Conservation (phyloP, 2,888 invertebrate species). For the Leptinotarsa rubiginosa region DNA sequence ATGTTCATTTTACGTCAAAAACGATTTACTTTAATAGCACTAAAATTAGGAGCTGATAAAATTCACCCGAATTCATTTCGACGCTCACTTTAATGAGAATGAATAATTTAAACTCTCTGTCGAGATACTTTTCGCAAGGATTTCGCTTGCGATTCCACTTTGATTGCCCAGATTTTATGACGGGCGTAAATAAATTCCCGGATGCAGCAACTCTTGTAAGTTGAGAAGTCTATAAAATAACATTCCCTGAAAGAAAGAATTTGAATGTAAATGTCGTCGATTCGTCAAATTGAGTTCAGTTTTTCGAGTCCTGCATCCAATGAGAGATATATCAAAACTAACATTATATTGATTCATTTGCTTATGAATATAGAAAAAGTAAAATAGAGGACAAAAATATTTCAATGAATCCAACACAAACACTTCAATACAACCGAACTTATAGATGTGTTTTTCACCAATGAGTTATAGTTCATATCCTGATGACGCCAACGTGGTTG, state of each 20-base stretch:
- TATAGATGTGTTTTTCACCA: no score
- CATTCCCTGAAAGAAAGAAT: background rate
- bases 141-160: background rate
- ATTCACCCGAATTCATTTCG: conserved; percentile 15
- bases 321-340: no score
- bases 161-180: conserved; percentile 17
- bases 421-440: no score
- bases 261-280: background rate
- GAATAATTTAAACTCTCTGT: conserved; percentile 7
- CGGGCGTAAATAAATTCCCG: background rate
- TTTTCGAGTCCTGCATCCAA: no score
- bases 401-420: no score
- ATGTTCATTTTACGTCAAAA: conserved; percentile 36
- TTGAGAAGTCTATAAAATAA: background rate
- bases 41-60: conserved; percentile 43
- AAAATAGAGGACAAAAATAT: no score
- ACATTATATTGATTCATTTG: no score
- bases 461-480: no score
- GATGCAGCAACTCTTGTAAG: background rate
- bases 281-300: no score
- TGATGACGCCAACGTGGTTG: no score
- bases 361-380: no score
- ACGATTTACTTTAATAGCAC: conserved; percentile 42
- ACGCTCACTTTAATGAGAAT: conserved; percentile 10
- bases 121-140: conserved; percentile 10